Percentiles rank a stretch among this genome's conserved stretches.
These are phyloP conservation scores for Nettapus auritus DNA, from an alignment of 2,113 vertebrate species.

Conservation along the genomic window DNA sequence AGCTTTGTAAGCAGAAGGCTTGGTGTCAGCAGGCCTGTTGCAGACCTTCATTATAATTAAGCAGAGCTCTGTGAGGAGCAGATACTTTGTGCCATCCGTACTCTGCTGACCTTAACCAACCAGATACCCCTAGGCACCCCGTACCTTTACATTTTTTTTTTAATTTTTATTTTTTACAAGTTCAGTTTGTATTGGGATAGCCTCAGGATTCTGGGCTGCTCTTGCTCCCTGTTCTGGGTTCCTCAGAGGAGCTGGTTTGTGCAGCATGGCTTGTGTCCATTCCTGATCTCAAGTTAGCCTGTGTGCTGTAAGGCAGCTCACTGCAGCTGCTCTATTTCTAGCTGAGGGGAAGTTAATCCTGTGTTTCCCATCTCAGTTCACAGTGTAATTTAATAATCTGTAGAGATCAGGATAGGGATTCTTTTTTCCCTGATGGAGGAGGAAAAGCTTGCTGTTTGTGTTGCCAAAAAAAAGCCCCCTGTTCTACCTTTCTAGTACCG, in stretches of 20 bases:
- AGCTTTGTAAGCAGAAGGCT: background rate
- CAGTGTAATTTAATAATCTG: background rate
- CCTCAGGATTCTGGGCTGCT: background rate
- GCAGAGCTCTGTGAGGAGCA: background rate
- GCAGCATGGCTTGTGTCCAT: background rate
- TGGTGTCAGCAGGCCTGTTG: background rate
- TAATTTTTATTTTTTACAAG: background rate
- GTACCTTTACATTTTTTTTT: background rate
- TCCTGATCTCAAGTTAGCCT: background rate
- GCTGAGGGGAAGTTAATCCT: background rate
- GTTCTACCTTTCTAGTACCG: background rate
- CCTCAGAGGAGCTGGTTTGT: background rate
- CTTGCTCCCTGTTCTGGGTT: background rate
- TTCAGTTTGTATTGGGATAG: background rate
- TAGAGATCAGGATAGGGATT: background rate
- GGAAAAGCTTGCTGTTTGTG: background rate
- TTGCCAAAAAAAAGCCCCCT: background rate
- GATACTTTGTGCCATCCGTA: background rate
- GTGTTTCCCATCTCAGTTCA: background rate
- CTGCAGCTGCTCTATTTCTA: background rate
- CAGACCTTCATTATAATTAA: background rate
- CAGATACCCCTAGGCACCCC: background rate
- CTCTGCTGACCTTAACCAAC: background rate
- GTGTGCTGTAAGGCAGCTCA: background rate
- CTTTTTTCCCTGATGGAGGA: fast-evolving